Percentiles rank a stretch among this genome's conserved stretches.
Evolutionary conservation across 2,797 vertebrate species (phyloP).

Genomic region (Sphenodon punctatus): DNA sequence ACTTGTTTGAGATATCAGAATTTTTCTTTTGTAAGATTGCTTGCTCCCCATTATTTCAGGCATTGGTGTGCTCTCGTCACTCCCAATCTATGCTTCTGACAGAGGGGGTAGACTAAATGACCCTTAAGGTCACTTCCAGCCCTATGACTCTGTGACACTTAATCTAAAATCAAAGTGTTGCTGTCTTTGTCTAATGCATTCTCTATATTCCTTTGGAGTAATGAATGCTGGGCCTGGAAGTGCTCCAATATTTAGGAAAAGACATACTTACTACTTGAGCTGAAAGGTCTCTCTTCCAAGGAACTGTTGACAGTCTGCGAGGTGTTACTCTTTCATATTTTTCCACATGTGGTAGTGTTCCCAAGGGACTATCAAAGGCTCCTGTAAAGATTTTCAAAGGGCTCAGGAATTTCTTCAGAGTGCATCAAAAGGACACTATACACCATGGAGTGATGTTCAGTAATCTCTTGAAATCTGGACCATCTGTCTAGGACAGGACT

Average conservation of each 20-base stretch:
- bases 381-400: constrained; percentile 2
- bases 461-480: not conserved
- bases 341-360: constrained; percentile 25
- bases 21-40: too few relatives aligned
- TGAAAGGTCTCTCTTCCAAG: constrained; percentile 31
- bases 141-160: too few relatives aligned
- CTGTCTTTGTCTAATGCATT: too few relatives aligned
- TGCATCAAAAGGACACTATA: not conserved
- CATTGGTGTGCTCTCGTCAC: too few relatives aligned
- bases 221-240: not conserved
- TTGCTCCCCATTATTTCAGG: too few relatives aligned
- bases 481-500: too few relatives aligned
- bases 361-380: not conserved
- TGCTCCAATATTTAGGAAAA: not conserved
- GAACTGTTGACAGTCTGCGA: not conserved
- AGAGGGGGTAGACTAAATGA: too few relatives aligned
- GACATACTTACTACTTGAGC: constrained; percentile 1
- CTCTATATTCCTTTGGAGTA: not conserved
- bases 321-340: constrained; percentile 27
- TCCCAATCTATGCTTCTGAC: too few relatives aligned
- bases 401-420: not conserved
- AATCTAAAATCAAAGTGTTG: too few relatives aligned
- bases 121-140: too few relatives aligned
- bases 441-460: not conserved
- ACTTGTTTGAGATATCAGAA: too few relatives aligned